These are phyloP conservation scores for Netelia melanura DNA, from an alignment of 2,888 invertebrate species.

Conservation along the genomic window DNA sequence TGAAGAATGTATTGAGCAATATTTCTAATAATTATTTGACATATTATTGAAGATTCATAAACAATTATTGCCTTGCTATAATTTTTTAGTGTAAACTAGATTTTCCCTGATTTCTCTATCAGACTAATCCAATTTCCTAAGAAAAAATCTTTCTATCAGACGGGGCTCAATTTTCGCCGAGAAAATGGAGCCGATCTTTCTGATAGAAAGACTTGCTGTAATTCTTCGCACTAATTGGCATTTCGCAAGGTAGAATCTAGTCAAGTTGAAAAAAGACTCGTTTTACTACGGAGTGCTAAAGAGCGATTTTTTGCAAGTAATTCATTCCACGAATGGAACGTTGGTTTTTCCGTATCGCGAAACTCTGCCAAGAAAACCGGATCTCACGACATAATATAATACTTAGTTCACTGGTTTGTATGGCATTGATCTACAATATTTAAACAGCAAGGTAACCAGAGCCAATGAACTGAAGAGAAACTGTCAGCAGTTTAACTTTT, in stretches of 20 bases:
- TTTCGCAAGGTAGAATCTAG: neutral
- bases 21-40: neutral
- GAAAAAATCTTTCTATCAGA: neutral
- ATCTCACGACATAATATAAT: constrained; percentile 39
- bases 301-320: constrained; percentile 34
- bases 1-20: neutral
- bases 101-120: neutral
- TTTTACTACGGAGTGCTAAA: constrained; percentile 6
- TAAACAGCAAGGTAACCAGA: neutral
- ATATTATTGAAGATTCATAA: neutral
- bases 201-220: neutral
- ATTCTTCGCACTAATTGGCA: neutral
- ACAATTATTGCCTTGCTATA: constrained; percentile 1
- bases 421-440: constrained; percentile 53
- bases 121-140: constrained; percentile 31
- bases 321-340: constrained; percentile 46
- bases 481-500: neutral
- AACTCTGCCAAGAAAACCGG: constrained; percentile 44
- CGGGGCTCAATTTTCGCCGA: neutral
- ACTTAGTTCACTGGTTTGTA: constrained; percentile 41
- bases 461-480: neutral
- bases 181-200: too few species aligned
- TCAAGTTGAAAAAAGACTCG: constrained; percentile 12
- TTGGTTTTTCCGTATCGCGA: constrained; percentile 61
- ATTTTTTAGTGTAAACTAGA: too few species aligned